A percentile compares a stretch with the other conserved stretches of the same genome.
Conservation (phyloP, 1,140 invertebrate genomes). For the Drosophila nannoptera region DNA sequence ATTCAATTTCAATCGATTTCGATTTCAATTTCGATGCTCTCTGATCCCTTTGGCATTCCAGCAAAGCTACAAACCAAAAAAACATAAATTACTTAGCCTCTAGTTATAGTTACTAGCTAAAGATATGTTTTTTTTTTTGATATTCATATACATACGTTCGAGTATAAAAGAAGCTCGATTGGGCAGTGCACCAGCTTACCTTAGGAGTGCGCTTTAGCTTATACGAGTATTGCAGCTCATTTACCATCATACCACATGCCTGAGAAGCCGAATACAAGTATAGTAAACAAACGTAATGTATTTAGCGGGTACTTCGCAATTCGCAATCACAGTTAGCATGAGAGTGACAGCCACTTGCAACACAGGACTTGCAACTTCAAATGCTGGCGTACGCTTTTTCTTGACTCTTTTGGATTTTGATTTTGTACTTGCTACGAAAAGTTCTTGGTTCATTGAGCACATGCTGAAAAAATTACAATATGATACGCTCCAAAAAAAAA, state of each 20-base stretch:
- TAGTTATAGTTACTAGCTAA: constrained; percentile 25
- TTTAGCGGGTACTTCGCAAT: constrained; percentile 52
- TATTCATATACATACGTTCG: constrained; percentile 39
- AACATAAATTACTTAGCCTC: constrained; percentile 30
- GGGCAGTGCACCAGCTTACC: constrained; percentile 76
- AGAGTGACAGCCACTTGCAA: constrained; percentile 70
- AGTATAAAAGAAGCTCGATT: constrained; percentile 59
- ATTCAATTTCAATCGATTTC: background rate
- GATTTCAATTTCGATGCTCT: background rate
- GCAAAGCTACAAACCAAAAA: constrained; percentile 9
- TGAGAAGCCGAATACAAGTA: constrained; percentile 72
- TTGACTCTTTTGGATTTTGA: constrained; percentile 33
- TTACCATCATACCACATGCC: constrained; percentile 76
- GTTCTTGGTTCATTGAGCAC: constrained; percentile 69
- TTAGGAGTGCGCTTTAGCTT: constrained; percentile 72
- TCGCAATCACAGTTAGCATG: constrained; percentile 49
- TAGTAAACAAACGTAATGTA: constrained; percentile 60
- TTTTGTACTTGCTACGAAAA: constrained; percentile 66
- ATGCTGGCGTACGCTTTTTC: constrained; percentile 21
- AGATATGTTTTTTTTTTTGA: constrained; percentile 9
- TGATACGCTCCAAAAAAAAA: constrained; percentile 60
- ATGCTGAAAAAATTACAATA: constrained; percentile 73
- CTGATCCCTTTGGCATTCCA: constrained; percentile 11
- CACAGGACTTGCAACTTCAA: constrained; percentile 38
- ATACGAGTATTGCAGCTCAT: constrained; percentile 44